phyloP scores from a whole-genome alignment of 2,888 invertebrate species.

The Cinara cedri region DNA sequence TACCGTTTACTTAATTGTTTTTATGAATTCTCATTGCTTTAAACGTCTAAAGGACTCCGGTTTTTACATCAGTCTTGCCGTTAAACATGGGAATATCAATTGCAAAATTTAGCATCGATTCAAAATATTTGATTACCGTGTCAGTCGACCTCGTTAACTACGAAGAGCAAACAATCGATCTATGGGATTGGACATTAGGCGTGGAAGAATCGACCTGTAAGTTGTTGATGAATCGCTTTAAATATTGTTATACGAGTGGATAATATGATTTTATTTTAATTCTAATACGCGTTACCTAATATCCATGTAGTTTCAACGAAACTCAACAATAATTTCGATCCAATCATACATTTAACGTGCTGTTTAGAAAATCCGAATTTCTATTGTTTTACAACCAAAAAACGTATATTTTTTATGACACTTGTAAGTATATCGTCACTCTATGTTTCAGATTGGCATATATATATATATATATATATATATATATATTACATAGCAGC shows the following conservation, averaged over 20 bases:
- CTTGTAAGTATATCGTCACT: neutral
- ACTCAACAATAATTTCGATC: neutral
- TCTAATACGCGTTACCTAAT: too few species aligned
- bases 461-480: slow-evolving; percentile 5
- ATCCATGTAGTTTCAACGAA: neutral
- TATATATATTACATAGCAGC: too few species aligned
- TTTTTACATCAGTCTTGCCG: neutral
- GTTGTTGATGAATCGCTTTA: neutral
- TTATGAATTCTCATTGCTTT: neutral
- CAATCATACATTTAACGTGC: slow-evolving; percentile 9
- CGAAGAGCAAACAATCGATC: neutral
- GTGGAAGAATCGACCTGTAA: slow-evolving; percentile 1
- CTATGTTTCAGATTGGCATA: neutral
- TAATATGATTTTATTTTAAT: too few species aligned
- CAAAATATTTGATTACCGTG: slow-evolving; percentile 33
- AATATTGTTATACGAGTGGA: neutral
- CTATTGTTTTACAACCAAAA: slow-evolving; percentile 28
- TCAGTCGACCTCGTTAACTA: neutral
- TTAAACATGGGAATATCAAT: neutral
- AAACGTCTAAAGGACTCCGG: slow-evolving; percentile 3
- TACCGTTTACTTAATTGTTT: too few species aligned
- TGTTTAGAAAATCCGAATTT: slow-evolving; percentile 17
- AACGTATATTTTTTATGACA: slow-evolving; percentile 36
- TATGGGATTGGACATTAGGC: slow-evolving; percentile 25
- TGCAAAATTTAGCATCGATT: slow-evolving; percentile 35